Base-by-base conservation (phyloP, 1,140 invertebrate genomes). In the Philopotamus ludificatus region DNA sequence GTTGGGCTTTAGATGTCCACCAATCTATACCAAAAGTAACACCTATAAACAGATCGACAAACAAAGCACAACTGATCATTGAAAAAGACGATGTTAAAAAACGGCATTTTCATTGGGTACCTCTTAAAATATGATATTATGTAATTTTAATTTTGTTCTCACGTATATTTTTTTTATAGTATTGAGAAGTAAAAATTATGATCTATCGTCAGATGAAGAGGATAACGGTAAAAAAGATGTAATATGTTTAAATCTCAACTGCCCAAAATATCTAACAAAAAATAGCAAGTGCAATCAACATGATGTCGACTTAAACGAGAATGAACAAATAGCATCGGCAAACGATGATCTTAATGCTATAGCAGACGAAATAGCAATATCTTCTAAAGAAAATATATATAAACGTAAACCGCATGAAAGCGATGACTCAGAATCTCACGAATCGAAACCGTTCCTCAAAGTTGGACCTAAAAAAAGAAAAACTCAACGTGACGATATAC, bases 231-330 rank as follows among this genome's bases (percentile, higher is more conserved):
- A 68, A 0, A 74, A 72, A 28, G 71, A 75, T 61, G 67, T 72
- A 23, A 77, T 80, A 42, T 80, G 78, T 63, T 65, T 80, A 70
- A 77, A 78, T 68, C 54, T 73, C 9, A 45, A 65, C 3, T 80
- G 77, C 42, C 73, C 73, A 1, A 67, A 73, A 53, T 76, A 76
- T 71, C 66, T 71, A 4, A 63, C 63, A n/a, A 68, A 66, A 10
- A 60, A 57, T 34, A 66, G 70, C 3, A 61, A 25, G 4, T 72
- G 71, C 7, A 34, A 70, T 53, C 65, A 66, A 12, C 64, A 71
- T 34, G 63, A 67, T 34, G 58, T 8, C 22, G 61, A 55, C 18
- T 49, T 70, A 21, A 54, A 67, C 1, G 54, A 47, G 3, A 63
- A 69, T 16, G 66, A 18, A 72, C 71, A 45, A 72, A 62, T 68